These are phyloP conservation scores for Byasa hedistus DNA, from an alignment of 2,888 invertebrate genomes.

Conservation along the genomic window DNA sequence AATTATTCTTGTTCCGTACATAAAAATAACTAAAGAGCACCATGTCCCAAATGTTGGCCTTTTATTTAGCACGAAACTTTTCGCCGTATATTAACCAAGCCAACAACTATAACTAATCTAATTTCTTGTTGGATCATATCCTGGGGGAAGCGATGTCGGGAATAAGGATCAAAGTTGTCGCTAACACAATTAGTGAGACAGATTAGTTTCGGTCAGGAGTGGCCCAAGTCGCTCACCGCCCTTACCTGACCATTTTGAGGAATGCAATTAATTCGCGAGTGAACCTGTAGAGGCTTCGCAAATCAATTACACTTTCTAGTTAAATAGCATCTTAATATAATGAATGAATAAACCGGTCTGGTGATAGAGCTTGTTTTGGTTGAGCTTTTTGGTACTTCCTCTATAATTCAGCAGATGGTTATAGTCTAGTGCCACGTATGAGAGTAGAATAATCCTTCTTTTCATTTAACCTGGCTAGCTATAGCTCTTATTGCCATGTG, in stretches of 20 bases:
- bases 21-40: background rate
- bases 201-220: conserved; percentile 75
- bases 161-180: conserved; percentile 75
- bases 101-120: conserved; percentile 75
- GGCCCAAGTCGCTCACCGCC: conserved; percentile 36
- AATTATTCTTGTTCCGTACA: background rate
- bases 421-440: too few species aligned
- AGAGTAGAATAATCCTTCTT: too few species aligned
- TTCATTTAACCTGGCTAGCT: too few species aligned
- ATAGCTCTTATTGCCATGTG: too few species aligned
- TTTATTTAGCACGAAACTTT: conserved; percentile 38
- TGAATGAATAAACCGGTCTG: background rate
- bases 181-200: conserved; percentile 75
- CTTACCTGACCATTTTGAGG: conserved; percentile 62
- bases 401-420: too few species aligned
- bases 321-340: background rate
- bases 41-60: conserved; percentile 20
- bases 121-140: conserved; percentile 75
- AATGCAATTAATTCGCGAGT: conserved; percentile 56
- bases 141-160: conserved; percentile 56
- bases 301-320: conserved; percentile 29
- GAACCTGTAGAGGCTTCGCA: conserved; percentile 26
- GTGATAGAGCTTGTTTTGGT: background rate
- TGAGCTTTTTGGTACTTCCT: too few species aligned
- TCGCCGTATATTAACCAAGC: conserved; percentile 66